phyloP scores from a whole-genome alignment of 2,113 vertebrate genomes.

The Euleptes europaea region DNA sequence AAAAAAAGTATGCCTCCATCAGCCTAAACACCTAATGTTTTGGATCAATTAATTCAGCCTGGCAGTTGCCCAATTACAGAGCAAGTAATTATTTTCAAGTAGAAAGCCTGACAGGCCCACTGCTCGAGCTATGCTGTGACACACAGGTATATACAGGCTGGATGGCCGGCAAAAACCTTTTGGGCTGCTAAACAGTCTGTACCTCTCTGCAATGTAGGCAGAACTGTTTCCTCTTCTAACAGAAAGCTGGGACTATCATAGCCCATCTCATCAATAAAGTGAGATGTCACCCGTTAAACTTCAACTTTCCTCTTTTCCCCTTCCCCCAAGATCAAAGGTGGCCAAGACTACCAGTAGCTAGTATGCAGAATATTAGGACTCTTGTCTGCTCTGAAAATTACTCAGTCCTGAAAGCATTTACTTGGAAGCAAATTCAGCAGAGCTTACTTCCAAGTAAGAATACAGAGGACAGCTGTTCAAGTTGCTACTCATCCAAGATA shows the following conservation, averaged over 20 bases:
- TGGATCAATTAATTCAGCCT: not conserved
- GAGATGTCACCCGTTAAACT: not conserved
- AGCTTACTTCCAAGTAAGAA: not conserved
- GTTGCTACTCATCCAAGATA: not conserved
- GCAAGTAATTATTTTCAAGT: not conserved
- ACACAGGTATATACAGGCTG: not conserved
- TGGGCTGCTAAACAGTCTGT: not conserved
- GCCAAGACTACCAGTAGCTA: not conserved
- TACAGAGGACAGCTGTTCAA: not conserved
- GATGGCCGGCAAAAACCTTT: not conserved
- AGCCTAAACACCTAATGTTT: not conserved
- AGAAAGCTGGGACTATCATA: not conserved
- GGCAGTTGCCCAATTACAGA: not conserved
- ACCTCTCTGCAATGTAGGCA: not conserved
- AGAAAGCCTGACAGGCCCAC: not conserved
- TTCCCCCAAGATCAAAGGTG: not conserved
- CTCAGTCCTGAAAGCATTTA: not conserved
- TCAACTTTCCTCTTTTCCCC: not conserved
- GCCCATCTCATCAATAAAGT: not conserved
- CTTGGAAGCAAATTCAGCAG: not conserved
- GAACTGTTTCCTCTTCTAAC: not conserved
- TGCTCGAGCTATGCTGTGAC: not conserved
- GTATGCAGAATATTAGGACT: not conserved
- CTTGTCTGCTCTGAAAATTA: not conserved
- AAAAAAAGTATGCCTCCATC: not conserved